Conservation (phyloP, 1,140 invertebrate genomes). For the Hestina assimilis region DNA sequence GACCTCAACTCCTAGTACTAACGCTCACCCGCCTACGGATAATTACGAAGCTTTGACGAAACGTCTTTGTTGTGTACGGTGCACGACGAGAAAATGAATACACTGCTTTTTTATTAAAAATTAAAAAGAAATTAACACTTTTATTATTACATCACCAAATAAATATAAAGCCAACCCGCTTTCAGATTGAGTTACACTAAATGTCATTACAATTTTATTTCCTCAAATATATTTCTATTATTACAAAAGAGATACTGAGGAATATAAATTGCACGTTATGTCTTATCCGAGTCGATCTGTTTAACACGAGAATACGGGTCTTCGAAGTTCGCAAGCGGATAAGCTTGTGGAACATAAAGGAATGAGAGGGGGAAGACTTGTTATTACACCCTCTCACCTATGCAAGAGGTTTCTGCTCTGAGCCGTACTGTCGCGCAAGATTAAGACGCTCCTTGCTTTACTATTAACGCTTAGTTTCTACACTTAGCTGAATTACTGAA, state of each 20-base stretch:
- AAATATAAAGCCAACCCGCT: too few relatives aligned
- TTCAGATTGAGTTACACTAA: too few relatives aligned
- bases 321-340: conserved; percentile 63
- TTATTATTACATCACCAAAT: neutral
- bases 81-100: conserved; percentile 3
- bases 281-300: conserved; percentile 46
- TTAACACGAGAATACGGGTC: conserved; percentile 64
- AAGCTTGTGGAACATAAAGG: conserved; percentile 55
- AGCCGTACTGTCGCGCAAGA: conserved; percentile 64
- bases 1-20: conserved; percentile 66
- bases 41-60: conserved; percentile 71
- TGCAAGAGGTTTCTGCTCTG: conserved; percentile 63
- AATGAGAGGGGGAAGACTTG: conserved; percentile 51
- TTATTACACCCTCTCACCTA: conserved; percentile 75
- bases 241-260: neutral
- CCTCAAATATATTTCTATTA: too few relatives aligned
- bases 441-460: conserved; percentile 67
- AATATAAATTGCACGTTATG: neutral
- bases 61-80: conserved; percentile 41
- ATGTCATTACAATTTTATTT: too few relatives aligned
- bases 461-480: conserved; percentile 59
- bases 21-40: conserved; percentile 63
- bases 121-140: neutral
- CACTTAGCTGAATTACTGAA: too few relatives aligned
- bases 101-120: conserved; percentile 23